Percentiles rank a stretch among this genome's conserved stretches.
These are phyloP conservation scores for Erinaceus europaeus DNA, from an alignment of 2,113 vertebrate species.

Conservation along the genomic window DNA sequence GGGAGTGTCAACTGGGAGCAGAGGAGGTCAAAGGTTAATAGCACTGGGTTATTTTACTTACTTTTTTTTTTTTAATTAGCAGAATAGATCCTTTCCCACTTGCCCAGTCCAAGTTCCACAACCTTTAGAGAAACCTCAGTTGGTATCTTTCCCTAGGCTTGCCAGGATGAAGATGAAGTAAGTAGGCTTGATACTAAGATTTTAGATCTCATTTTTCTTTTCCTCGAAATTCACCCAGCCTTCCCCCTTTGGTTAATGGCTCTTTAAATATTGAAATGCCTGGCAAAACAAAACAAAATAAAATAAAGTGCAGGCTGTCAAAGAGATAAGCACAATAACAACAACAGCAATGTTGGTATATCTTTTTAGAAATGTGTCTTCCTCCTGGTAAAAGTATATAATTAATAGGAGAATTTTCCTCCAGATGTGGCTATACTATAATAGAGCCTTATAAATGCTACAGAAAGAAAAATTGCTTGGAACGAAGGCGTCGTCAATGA, in stretches of 20 bases:
- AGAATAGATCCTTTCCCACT: neutral
- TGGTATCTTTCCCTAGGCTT: neutral
- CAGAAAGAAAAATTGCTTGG: conserved; percentile 92
- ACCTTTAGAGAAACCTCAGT: neutral
- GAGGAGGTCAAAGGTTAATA: conserved; percentile 56
- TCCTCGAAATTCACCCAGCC: conserved; percentile 44
- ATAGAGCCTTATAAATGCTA: conserved; percentile 97
- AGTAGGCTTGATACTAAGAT: neutral
- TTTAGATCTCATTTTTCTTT: conserved; percentile 19
- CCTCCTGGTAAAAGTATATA: conserved; percentile 85
- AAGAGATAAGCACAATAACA: conserved; percentile 92
- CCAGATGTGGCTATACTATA: conserved; percentile 99
- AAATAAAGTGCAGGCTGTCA: conserved; percentile 81
- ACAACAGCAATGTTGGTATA: conserved; percentile 78
- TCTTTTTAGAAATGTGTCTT: conserved; percentile 90
- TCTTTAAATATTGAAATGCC: conserved; percentile 81
- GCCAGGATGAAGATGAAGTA: neutral
- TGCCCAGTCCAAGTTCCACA: neutral
- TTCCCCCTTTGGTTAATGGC: conserved; percentile 60
- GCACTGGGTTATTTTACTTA: conserved; percentile 2
- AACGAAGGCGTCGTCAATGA: conserved; percentile 95
- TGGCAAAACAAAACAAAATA: conserved; percentile 74
- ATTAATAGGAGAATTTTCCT: conserved; percentile 93
- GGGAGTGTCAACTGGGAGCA: conserved; percentile 61
- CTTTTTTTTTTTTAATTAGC: conserved; percentile 20